Percentiles rank a stretch among this genome's conserved stretches.
Conservation (phyloP, 2,888 invertebrate species). For the Tetramorium bicarinatum region DNA sequence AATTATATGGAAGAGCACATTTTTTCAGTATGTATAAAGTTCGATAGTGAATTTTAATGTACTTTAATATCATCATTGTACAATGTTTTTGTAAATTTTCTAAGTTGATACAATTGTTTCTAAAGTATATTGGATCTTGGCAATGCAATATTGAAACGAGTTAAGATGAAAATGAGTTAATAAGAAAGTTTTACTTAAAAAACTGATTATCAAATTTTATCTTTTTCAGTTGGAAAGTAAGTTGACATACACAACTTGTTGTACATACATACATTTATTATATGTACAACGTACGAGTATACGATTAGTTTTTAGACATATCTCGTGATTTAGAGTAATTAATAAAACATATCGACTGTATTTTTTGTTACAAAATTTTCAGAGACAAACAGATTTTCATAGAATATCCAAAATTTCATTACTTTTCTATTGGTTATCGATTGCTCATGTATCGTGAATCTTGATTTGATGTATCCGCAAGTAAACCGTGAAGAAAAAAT, state of each 20-base stretch:
- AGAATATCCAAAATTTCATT: not conserved
- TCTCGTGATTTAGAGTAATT: conserved; percentile 20
- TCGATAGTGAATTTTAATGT: not conserved
- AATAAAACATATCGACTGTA: conserved; percentile 7
- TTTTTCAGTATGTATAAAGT: not conserved
- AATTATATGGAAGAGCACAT: not conserved
- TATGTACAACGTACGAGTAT: not conserved
- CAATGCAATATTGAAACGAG: not conserved
- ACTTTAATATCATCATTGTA: not conserved
- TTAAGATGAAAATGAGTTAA: not conserved
- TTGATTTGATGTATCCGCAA: not conserved
- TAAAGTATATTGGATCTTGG: not conserved
- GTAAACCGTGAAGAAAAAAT: not conserved
- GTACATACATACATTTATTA: conserved; percentile 17
- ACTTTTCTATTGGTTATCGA: not conserved
- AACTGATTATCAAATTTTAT: not conserved
- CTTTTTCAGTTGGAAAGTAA: not conserved
- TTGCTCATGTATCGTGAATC: not conserved
- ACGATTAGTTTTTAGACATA: conserved; percentile 20
- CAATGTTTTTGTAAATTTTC: not conserved
- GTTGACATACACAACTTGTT: conserved; percentile 17
- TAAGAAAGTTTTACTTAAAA: not conserved
- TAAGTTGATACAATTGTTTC: not conserved
- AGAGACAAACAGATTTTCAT: not conserved
- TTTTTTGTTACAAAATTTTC: not conserved